Conservation (phyloP, 2,888 invertebrate species). For the Nomada ruficornis region DNA sequence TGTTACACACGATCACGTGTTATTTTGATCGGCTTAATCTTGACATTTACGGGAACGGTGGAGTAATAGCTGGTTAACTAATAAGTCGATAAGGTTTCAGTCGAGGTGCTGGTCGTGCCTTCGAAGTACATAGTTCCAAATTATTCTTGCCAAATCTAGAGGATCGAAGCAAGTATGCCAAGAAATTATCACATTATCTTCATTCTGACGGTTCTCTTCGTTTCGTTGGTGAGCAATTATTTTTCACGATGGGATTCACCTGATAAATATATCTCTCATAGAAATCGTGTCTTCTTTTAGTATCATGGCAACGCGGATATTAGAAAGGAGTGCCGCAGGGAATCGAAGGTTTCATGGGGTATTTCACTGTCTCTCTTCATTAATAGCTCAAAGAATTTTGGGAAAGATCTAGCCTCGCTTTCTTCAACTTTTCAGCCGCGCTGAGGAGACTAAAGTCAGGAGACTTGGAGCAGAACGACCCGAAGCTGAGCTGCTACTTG, state of each 20-base stretch:
- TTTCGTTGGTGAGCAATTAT: constrained; percentile 31
- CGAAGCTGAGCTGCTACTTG: constrained; percentile 78
- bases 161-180: constrained; percentile 12
- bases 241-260: no score
- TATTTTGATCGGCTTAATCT: constrained; percentile 26
- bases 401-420: neutral
- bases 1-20: neutral
- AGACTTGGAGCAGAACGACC: constrained; percentile 72
- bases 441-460: constrained; percentile 74
- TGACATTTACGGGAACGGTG: constrained; percentile 34
- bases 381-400: neutral
- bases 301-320: constrained; percentile 68
- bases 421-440: constrained; percentile 67
- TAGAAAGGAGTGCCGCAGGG: constrained; percentile 75
- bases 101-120: neutral
- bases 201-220: neutral
- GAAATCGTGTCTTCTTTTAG: constrained; percentile 47
- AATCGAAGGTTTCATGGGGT: constrained; percentile 78
- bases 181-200: neutral
- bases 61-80: constrained; percentile 1
- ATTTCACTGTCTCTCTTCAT: neutral
- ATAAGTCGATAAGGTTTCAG: constrained; percentile 8
- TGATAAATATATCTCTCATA: neutral
- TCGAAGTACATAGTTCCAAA: neutral
- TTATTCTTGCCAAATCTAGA: neutral